Evolutionary conservation across 1,140 invertebrate genomes (phyloP).

Genomic region (Penaeus indicus): DNA sequence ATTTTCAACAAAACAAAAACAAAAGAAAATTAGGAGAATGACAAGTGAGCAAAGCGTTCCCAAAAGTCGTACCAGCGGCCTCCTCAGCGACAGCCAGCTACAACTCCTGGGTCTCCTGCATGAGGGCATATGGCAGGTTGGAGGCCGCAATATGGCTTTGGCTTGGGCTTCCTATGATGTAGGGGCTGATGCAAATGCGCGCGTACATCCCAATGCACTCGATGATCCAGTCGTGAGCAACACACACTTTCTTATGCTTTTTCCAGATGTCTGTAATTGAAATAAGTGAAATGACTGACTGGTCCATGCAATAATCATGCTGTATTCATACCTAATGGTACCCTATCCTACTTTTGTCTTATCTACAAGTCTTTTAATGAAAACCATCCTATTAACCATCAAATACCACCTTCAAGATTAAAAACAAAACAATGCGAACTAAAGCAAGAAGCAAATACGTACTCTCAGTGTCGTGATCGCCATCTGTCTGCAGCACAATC

Average conservation of each 20-base stretch:
- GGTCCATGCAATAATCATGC: neutral
- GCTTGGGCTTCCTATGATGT: slow-evolving; percentile 29
- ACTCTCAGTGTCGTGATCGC: too few relatives aligned
- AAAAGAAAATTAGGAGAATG: too few relatives aligned
- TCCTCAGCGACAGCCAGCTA: neutral
- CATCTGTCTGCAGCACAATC: too few relatives aligned
- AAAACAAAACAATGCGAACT: too few relatives aligned
- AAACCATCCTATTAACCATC: too few relatives aligned
- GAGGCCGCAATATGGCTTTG: slow-evolving; percentile 16
- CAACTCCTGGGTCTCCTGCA: slow-evolving; percentile 42
- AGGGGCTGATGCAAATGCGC: slow-evolving; percentile 36
- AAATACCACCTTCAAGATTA: too few relatives aligned
- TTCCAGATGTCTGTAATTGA: neutral
- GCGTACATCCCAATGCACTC: slow-evolving; percentile 47
- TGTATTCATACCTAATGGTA: neutral
- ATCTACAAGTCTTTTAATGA: too few relatives aligned
- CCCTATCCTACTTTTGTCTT: too few relatives aligned
- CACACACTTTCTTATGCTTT: slow-evolving; percentile 26
- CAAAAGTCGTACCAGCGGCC: too few relatives aligned
- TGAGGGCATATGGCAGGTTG: slow-evolving; percentile 1
- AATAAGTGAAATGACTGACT: neutral
- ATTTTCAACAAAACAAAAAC: too few relatives aligned
- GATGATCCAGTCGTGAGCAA: slow-evolving; percentile 44
- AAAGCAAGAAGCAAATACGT: too few relatives aligned
- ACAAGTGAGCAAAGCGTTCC: too few relatives aligned